Evolutionary conservation across 1,140 invertebrate species (phyloP).

Genomic region (Caenorhabditis latens): DNA sequence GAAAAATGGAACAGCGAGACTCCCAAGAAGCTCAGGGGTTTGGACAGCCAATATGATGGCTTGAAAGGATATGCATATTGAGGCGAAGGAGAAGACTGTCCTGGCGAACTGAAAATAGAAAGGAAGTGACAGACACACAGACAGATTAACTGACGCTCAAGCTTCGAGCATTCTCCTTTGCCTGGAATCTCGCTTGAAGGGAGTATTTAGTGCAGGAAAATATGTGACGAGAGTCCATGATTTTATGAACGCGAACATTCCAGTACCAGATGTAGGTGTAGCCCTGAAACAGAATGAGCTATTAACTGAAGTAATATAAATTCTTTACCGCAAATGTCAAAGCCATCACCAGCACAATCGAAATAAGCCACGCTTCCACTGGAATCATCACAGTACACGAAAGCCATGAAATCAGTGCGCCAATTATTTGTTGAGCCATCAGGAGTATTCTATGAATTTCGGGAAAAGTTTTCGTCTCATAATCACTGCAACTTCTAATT

Average conservation of each 20-base stretch:
- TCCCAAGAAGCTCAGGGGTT: background rate
- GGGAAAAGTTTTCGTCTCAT: background rate
- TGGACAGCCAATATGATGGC: background rate
- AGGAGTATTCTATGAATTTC: background rate
- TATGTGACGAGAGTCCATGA: background rate
- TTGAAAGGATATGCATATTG: background rate
- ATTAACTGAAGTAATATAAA: too few relatives aligned
- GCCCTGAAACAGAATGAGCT: background rate
- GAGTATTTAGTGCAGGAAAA: background rate
- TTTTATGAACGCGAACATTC: background rate
- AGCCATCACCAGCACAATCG: too few relatives aligned
- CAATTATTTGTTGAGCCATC: background rate
- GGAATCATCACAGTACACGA: background rate
- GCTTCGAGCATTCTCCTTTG: background rate
- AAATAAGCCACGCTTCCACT: background rate
- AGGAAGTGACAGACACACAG: background rate
- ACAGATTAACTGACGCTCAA: background rate
- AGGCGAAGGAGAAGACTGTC: background rate
- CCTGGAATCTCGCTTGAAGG: background rate
- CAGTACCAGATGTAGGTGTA: background rate
- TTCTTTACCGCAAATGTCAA: too few relatives aligned
- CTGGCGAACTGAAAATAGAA: background rate
- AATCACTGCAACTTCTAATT: background rate
- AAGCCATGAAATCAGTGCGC: background rate
- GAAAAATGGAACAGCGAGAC: too few relatives aligned